phyloP scores from a whole-genome alignment of 2,888 invertebrate species.

The Emesis furor region DNA sequence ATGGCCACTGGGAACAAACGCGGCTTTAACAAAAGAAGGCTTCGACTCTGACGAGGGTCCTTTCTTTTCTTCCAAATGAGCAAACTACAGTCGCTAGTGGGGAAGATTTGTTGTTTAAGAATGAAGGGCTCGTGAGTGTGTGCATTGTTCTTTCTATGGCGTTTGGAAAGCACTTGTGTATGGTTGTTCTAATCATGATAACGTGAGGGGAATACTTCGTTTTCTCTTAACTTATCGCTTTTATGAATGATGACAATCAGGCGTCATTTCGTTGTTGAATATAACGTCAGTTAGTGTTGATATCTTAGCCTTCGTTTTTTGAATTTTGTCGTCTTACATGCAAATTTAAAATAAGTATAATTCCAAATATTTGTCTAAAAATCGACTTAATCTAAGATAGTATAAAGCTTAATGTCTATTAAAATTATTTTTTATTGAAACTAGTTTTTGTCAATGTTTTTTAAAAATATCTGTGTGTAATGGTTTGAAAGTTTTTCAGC shows the following conservation, averaged over 20 bases:
- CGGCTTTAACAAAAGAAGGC: conserved; percentile 88
- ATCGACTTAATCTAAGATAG: no score
- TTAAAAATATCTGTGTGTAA: no score
- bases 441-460: no score
- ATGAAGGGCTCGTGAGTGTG: conserved; percentile 87
- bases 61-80: conserved; percentile 92
- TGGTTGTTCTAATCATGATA: conserved; percentile 88
- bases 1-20: conserved; percentile 91
- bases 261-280: background rate
- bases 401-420: no score
- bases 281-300: no score
- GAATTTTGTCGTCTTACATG: no score
- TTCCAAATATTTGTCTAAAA: no score
- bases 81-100: conserved; percentile 88
- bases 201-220: conserved; percentile 76
- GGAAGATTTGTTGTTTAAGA: conserved; percentile 89
- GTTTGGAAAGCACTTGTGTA: conserved; percentile 89
- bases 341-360: no score
- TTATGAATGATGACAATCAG: conserved; percentile 39
- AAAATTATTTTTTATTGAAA: no score
- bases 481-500: no score
- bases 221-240: conserved; percentile 61
- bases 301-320: no score
- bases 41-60: conserved; percentile 84
- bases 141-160: conserved; percentile 86